These are phyloP conservation scores for Macrotrachela quadricornifera DNA, from an alignment of 1,140 invertebrate genomes.

Conservation along the genomic window DNA sequence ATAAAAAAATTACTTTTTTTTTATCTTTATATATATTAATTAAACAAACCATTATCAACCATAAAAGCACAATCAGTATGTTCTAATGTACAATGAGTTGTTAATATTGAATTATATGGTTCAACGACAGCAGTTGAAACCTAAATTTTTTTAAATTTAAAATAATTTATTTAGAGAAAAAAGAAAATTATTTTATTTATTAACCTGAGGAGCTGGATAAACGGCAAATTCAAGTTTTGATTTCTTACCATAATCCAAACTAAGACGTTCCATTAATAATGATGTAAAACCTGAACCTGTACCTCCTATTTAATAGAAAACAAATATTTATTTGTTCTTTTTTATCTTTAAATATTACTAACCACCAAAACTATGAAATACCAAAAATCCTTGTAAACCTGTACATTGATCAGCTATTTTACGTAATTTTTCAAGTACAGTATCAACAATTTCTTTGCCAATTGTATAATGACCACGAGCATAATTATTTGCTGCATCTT, in stretches of 20 bases:
- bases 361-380: conserved; percentile 9
- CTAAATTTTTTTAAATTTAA: conserved; percentile 7
- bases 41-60: conserved; percentile 40
- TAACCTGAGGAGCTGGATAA: conserved; percentile 61
- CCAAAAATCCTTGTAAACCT: conserved; percentile 9
- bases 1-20: no score
- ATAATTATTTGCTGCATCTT: conserved; percentile 27
- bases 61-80: conserved; percentile 32
- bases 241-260: conserved; percentile 67
- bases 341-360: no score
- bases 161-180: conserved; percentile 7
- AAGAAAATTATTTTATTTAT: conserved; percentile 8
- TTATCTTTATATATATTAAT: no score
- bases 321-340: conserved; percentile 31
- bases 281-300: conserved; percentile 64
- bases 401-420: conserved; percentile 8
- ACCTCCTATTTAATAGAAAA: conserved; percentile 26
- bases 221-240: conserved; percentile 64
- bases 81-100: conserved; percentile 25
- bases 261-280: conserved; percentile 63
- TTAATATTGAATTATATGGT: conserved; percentile 30
- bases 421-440: conserved; percentile 4
- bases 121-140: conserved; percentile 30
- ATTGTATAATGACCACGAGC: conserved; percentile 10
- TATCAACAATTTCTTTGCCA: conserved; percentile 1